phyloP scores from a whole-genome alignment of 2,113 vertebrate species.

The Brachirus orientalis region DNA sequence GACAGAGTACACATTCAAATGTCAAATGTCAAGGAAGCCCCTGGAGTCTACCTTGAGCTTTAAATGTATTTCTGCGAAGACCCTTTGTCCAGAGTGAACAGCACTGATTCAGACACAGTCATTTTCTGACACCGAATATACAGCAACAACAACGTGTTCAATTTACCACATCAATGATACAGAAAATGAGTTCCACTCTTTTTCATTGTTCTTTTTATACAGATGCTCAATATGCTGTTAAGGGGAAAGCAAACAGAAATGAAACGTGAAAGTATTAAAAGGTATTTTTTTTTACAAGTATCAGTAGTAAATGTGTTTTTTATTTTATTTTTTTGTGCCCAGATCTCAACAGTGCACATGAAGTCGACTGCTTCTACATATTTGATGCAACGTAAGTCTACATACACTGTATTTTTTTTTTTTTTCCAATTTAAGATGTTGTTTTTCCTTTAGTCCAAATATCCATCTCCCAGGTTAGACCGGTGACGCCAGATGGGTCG shows the following conservation, averaged over 20 bases:
- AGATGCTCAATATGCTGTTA: background rate
- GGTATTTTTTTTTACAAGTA: too few species aligned
- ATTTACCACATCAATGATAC: background rate
- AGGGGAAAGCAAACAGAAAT: background rate
- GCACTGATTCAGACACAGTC: background rate
- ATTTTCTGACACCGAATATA: background rate
- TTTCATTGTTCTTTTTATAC: background rate
- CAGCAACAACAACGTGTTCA: background rate
- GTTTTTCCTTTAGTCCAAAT: too few species aligned
- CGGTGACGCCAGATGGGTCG: too few species aligned
- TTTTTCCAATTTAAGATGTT: too few species aligned
- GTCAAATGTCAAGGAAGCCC: slow-evolving; percentile 8
- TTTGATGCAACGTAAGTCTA: too few species aligned
- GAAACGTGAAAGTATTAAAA: too few species aligned
- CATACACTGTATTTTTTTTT: too few species aligned
- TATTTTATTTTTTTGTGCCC: too few species aligned
- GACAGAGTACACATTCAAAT: slow-evolving; percentile 15
- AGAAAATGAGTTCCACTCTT: background rate
- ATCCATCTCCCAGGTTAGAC: too few species aligned
- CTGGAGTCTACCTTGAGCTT: background rate
- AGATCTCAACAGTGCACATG: too few species aligned
- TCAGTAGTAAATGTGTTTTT: too few species aligned
- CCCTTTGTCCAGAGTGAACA: background rate
- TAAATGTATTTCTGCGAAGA: background rate
- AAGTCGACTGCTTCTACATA: too few species aligned